Conservation (phyloP, 1,140 invertebrate species). For the Cepaea nemoralis region DNA sequence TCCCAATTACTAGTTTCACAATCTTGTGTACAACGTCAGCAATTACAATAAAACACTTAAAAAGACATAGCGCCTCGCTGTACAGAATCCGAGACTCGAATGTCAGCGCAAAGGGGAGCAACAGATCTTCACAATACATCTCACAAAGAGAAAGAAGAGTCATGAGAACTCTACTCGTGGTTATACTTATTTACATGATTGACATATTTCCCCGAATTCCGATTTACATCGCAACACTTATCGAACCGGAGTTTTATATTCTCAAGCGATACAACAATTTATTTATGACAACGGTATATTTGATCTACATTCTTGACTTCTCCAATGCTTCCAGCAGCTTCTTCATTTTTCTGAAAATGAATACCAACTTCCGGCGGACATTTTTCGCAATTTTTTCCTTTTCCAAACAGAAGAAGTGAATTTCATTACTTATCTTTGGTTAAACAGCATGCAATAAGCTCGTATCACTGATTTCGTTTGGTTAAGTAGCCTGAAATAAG, state of each 20-base stretch:
- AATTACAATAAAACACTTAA: neutral
- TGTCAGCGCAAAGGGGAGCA: neutral
- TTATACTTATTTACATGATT: neutral
- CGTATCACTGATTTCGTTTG: too few species aligned
- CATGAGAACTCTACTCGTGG: neutral
- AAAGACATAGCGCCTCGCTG: neutral
- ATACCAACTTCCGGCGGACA: neutral
- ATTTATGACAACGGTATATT: neutral
- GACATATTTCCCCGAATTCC: neutral
- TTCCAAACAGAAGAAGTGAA: neutral
- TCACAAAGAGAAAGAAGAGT: neutral
- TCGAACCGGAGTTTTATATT: neutral
- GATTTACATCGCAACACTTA: neutral
- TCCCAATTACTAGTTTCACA: neutral
- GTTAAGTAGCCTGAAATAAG: too few species aligned
- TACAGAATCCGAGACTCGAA: neutral
- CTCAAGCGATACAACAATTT: conserved; percentile 10
- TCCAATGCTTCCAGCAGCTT: neutral
- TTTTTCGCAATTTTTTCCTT: neutral
- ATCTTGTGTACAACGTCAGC: neutral
- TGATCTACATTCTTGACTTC: neutral
- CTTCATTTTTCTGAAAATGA: conserved; percentile 15
- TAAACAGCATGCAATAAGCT: too few species aligned
- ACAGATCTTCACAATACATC: neutral
- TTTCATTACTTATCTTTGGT: too few species aligned